Evolutionary conservation across 2,888 invertebrate species (phyloP).

Genomic region (Xylota sylvarum): DNA sequence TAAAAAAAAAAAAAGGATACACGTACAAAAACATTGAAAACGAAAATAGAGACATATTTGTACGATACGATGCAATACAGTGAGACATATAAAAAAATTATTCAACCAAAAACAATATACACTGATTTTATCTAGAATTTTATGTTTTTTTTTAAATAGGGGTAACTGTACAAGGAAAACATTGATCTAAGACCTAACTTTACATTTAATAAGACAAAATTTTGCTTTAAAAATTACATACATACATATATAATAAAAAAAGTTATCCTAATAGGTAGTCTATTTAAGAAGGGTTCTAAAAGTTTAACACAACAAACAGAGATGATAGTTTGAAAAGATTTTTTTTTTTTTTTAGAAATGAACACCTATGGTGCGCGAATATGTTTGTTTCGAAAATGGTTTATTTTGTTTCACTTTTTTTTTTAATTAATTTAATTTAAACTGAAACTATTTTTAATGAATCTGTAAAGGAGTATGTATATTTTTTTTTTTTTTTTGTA

Average conservation of each 20-base stretch:
- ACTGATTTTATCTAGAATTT: constrained; percentile 20
- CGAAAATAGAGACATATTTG: constrained; percentile 36
- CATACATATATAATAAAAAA: constrained; percentile 25
- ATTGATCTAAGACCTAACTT: constrained; percentile 68
- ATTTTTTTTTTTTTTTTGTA: constrained; percentile 51
- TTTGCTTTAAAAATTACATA: constrained; percentile 32
- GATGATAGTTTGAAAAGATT: constrained; percentile 61
- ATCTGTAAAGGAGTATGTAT: constrained; percentile 69
- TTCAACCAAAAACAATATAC: constrained; percentile 34
- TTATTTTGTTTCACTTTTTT: constrained; percentile 5
- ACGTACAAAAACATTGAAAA: constrained; percentile 62
- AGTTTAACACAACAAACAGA: constrained; percentile 66
- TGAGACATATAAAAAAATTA: constrained; percentile 57
- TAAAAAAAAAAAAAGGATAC: constrained; percentile 42
- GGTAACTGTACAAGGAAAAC: constrained; percentile 57
- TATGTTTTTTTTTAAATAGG: constrained; percentile 15
- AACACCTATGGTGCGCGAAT: constrained; percentile 55
- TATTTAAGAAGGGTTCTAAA: constrained; percentile 44
- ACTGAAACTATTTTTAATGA: constrained; percentile 55
- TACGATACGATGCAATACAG: constrained; percentile 68
- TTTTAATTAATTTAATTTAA: constrained; percentile 25
- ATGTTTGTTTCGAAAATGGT: constrained; percentile 61
- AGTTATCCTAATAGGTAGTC: constrained; percentile 27
- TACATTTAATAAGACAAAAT: constrained; percentile 45
- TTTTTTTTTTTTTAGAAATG: constrained; percentile 43